Percentiles rank a stretch among this genome's conserved stretches.
phyloP scores from a whole-genome alignment of 2,797 vertebrate genomes.

The Channa striata region DNA sequence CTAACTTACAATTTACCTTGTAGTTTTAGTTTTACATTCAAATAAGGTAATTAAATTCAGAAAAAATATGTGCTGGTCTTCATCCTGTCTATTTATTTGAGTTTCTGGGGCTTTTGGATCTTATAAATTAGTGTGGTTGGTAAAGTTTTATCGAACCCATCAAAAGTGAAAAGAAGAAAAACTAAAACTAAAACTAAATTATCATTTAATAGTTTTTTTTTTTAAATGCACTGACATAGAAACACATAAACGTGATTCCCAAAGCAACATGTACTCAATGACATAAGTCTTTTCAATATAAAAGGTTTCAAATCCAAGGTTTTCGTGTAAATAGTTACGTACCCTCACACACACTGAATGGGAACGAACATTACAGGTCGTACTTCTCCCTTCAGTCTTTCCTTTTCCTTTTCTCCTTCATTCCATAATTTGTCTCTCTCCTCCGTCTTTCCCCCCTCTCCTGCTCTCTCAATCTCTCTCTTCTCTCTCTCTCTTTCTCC shows the following conservation, averaged over 20 bases:
- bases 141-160: conserved; percentile 7
- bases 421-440: conserved; percentile 74
- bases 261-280: conserved; percentile 56
- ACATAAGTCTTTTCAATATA: conserved; percentile 63
- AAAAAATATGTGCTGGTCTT: not conserved
- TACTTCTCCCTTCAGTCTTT: conserved; percentile 75
- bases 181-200: conserved; percentile 25
- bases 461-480: conserved; percentile 65
- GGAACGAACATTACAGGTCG: conserved; percentile 77
- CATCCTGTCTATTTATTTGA: not conserved
- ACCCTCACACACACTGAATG: conserved; percentile 48
- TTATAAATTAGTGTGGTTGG: conserved; percentile 13
- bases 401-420: conserved; percentile 71
- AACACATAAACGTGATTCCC: conserved; percentile 28
- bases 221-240: no score
- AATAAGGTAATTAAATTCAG: not conserved
- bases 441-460: conserved; percentile 45
- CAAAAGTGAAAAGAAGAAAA: not conserved
- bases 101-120: conserved; percentile 4
- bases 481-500: conserved; percentile 74
- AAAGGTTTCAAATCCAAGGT: conserved; percentile 62
- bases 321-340: conserved; percentile 46
- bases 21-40: no score
- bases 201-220: no score
- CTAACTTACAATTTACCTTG: no score